These are phyloP conservation scores for Schizopygopsis malacanthus DNA, from an alignment of 2,797 vertebrate genomes.

Conservation along the genomic window DNA sequence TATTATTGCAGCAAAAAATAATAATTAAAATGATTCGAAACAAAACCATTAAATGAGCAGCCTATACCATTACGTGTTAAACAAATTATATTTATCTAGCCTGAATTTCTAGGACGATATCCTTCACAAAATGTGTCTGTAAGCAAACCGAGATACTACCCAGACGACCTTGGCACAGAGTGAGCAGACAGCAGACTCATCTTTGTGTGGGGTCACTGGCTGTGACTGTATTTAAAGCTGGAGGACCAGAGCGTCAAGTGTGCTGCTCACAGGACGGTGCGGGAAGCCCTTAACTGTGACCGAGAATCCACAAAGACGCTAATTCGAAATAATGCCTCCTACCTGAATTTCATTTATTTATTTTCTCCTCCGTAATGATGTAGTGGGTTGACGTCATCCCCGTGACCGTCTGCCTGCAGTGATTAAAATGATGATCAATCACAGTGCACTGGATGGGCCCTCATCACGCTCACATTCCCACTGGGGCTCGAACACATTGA, in stretches of 20 bases:
- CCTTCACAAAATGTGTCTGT: neutral
- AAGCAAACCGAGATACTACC: constrained; percentile 5
- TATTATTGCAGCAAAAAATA: neutral
- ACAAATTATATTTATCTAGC: neutral
- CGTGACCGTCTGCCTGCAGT: constrained; percentile 45
- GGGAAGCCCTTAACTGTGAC: constrained; percentile 16
- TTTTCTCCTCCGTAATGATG: constrained; percentile 38
- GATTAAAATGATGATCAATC: constrained; percentile 60
- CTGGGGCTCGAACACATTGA: constrained; percentile 45
- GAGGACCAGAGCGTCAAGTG: constrained; percentile 18
- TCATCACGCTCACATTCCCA: constrained; percentile 45
- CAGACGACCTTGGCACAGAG: constrained; percentile 16
- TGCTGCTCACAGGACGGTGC: neutral
- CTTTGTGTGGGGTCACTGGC: constrained; percentile 20
- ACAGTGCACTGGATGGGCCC: constrained; percentile 38
- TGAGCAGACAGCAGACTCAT: neutral
- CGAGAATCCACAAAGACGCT: neutral
- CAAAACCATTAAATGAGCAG: neutral
- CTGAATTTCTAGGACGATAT: neutral
- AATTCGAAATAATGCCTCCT: constrained; percentile 46
- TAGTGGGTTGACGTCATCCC: constrained; percentile 32
- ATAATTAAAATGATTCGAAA: neutral
- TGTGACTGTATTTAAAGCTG: constrained; percentile 4
- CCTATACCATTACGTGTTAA: neutral
- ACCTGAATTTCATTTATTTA: constrained; percentile 42